phyloP scores from a whole-genome alignment of 2,797 vertebrate genomes.

The Myotis pilosus region DNA sequence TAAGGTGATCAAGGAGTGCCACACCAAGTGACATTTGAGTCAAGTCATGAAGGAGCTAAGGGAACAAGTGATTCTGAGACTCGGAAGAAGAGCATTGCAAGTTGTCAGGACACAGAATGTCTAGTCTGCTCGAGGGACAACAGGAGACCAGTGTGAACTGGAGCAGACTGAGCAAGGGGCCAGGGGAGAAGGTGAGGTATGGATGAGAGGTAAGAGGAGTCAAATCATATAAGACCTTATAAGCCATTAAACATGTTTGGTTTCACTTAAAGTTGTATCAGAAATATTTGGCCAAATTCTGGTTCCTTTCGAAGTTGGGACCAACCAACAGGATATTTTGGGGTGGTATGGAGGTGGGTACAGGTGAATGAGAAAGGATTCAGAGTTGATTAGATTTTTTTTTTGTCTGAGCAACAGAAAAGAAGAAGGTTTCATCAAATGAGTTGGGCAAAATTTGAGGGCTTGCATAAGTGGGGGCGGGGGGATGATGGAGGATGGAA shows the following conservation, averaged over 20 bases:
- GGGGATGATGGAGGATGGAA: neutral
- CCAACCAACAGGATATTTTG: neutral
- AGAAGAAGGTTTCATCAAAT: neutral
- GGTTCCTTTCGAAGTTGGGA: neutral
- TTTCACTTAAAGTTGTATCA: neutral
- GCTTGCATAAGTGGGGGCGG: neutral
- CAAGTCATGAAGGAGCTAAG: neutral
- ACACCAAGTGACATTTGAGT: neutral
- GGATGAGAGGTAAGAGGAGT: neutral
- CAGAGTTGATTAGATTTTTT: neutral
- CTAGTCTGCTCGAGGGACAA: neutral
- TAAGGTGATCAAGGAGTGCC: neutral
- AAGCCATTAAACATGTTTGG: neutral
- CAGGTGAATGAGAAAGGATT: neutral
- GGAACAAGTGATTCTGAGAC: neutral
- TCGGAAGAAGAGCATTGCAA: neutral
- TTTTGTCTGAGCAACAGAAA: neutral
- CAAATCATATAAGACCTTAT: too few species aligned
- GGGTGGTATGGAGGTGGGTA: neutral
- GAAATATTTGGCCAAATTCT: neutral
- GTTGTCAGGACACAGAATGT: neutral
- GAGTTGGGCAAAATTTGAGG: neutral
- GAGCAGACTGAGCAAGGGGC: neutral
- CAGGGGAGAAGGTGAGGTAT: neutral
- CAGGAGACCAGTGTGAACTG: neutral